Evolutionary conservation across 2,888 invertebrate genomes (phyloP).

Genomic region (Drosophila affinis): DNA sequence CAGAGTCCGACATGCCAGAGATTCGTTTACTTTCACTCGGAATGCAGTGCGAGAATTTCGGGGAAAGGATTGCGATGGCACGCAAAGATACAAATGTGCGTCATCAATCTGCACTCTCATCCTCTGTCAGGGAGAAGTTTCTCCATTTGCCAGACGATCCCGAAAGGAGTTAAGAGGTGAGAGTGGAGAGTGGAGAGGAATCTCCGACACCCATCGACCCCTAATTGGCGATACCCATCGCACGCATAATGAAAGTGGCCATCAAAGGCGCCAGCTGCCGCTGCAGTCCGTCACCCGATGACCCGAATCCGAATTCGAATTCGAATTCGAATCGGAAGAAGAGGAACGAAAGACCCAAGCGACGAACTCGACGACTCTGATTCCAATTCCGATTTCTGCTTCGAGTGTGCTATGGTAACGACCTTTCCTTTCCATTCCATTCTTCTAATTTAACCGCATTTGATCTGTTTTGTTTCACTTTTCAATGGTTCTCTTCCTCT

Average conservation of each 20-base stretch:
- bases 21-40: slow-evolving; percentile 62
- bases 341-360: slow-evolving; percentile 40
- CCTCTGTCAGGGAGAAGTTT: slow-evolving; percentile 17
- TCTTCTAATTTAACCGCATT: slow-evolving; percentile 53
- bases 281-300: slow-evolving; percentile 35
- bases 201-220: slow-evolving; percentile 32
- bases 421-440: slow-evolving; percentile 55
- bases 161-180: background rate
- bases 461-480: slow-evolving; percentile 68
- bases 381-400: background rate
- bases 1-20: background rate
- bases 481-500: slow-evolving; percentile 35
- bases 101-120: slow-evolving; percentile 36
- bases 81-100: slow-evolving; percentile 37
- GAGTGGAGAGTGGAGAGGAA: slow-evolving; percentile 20
- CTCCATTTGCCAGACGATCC: slow-evolving; percentile 13
- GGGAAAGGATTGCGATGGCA: slow-evolving; percentile 54
- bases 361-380: slow-evolving; percentile 46
- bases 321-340: slow-evolving; percentile 16
- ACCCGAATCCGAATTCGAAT: slow-evolving; percentile 35
- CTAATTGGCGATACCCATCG: slow-evolving; percentile 69
- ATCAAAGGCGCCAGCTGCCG: slow-evolving; percentile 29
- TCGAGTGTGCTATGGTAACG: slow-evolving; percentile 41
- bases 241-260: slow-evolving; percentile 46
- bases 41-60: slow-evolving; percentile 50